These are phyloP conservation scores for Pseudochromis fuscus DNA, from an alignment of 2,797 vertebrate genomes.

Conservation along the genomic window DNA sequence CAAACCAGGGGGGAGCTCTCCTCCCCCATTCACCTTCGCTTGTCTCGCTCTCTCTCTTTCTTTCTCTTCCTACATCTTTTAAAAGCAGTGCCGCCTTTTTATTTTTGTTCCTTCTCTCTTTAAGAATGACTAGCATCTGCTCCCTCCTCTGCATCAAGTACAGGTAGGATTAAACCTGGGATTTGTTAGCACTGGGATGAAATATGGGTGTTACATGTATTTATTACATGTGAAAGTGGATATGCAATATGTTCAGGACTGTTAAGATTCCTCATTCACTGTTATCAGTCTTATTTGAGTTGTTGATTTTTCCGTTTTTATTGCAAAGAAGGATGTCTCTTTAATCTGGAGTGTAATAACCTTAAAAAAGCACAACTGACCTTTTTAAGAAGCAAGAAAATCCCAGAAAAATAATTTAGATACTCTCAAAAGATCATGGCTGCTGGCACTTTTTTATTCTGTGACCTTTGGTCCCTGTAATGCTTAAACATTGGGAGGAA, in stretches of 20 bases:
- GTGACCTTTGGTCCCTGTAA: constrained; percentile 25
- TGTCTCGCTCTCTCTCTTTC: constrained; percentile 52
- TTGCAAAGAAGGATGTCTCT: background rate
- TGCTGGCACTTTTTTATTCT: constrained; percentile 31
- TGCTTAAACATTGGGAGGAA: constrained; percentile 7
- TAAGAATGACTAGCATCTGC: constrained; percentile 94
- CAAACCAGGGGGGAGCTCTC: constrained; percentile 52
- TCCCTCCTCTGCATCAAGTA: constrained; percentile 97
- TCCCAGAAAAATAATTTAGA: constrained; percentile 5
- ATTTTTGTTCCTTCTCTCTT: constrained; percentile 81
- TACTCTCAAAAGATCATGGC: constrained; percentile 3
- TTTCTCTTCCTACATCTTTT: constrained; percentile 69
- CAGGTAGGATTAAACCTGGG: constrained; percentile 88
- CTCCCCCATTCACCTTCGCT: constrained; percentile 78
- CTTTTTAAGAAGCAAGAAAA: constrained; percentile 39
- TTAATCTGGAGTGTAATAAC: constrained; percentile 17
- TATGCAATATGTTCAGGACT: constrained; percentile 26
- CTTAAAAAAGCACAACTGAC: constrained; percentile 18
- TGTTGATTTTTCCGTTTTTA: constrained; percentile 19
- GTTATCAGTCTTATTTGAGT: constrained; percentile 20
- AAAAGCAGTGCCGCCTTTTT: constrained; percentile 81
- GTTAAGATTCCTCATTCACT: constrained; percentile 19
- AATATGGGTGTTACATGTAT: constrained; percentile 34
- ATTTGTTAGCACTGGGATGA: constrained; percentile 35
- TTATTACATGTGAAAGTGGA: constrained; percentile 19